These are phyloP conservation scores for Ailurus styani DNA, from an alignment of 2,113 vertebrate genomes.

Conservation along the genomic window DNA sequence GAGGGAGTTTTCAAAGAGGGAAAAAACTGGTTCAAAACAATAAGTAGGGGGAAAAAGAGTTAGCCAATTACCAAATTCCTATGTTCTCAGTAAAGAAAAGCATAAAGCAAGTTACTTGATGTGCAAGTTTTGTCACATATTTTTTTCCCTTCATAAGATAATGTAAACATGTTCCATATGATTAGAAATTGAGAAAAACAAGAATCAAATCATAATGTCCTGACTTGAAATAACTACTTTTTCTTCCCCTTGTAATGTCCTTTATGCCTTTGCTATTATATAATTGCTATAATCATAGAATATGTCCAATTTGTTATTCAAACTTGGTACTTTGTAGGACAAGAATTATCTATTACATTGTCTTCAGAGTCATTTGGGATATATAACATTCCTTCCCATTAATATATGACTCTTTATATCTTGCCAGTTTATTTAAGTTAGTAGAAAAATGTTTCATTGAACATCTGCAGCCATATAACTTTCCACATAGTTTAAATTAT, in stretches of 20 bases:
- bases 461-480: neutral
- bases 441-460: neutral
- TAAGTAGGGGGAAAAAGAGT: neutral
- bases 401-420: neutral
- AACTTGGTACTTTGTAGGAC: neutral
- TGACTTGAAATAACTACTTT: neutral
- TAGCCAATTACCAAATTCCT: neutral
- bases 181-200: neutral
- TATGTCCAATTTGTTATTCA: neutral
- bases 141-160: neutral
- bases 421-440: neutral
- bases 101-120: neutral
- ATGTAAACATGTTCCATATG: neutral
- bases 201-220: neutral
- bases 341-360: neutral
- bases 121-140: neutral
- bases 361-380: neutral
- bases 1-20: neutral
- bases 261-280: neutral
- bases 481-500: neutral
- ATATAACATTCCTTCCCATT: neutral
- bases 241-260: neutral
- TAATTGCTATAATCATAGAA: neutral
- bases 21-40: neutral
- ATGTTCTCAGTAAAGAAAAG: neutral